Evolutionary conservation across 2,113 vertebrate genomes (phyloP), one percentile per base, ranked within the genome.

Genomic region (Tonatia bakeri): DNA sequence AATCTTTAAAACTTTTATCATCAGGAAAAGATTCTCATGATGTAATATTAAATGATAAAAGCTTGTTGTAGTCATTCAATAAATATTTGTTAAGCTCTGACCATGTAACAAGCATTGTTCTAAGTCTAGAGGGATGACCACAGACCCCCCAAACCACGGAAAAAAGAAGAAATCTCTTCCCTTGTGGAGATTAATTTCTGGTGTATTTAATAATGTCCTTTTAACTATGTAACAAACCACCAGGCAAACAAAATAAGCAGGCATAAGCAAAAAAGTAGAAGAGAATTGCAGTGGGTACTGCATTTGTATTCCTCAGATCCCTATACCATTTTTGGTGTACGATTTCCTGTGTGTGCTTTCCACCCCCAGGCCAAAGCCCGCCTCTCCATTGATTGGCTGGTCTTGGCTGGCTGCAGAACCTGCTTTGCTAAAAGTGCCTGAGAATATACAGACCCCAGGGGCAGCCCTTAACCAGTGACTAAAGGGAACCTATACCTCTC

Each of bases 331-430:
- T 93, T 87, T 45, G n/a, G 40, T 19, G 19, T 14, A 26, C 7
- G 5, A 7, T 3, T 19, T n/a, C 4, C 50, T 33, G 3, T 3
- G 0, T 13, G 15, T 13, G n/a, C 20, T 26, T 59, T 43, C 17
- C 56, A n/a, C 81, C 50, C 84, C 79, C 11, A 86, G 50, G 61
- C 28, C 59, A 70, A 59, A 61, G n/a, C 24, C 7, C 13, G 54
- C 0, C 0, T 38, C 67, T 83, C 9, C 56, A 11, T 26, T 79
- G 40, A 79, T 61, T 72, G 13, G 7, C 36, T 33, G 9, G 28
- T 90, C 7, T 43, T 15, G 4, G 28, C 40, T 89, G 45, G 14
- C 28, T 9, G 0, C 22, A 59, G 36, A 56, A 2, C 4, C 22
- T n/a, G 33, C 45, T 52, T 90, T 70, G 31, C 67, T 19, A 64